These are phyloP conservation scores for Rallus limicola DNA, from an alignment of 2,113 vertebrate species.

Conservation along the genomic window DNA sequence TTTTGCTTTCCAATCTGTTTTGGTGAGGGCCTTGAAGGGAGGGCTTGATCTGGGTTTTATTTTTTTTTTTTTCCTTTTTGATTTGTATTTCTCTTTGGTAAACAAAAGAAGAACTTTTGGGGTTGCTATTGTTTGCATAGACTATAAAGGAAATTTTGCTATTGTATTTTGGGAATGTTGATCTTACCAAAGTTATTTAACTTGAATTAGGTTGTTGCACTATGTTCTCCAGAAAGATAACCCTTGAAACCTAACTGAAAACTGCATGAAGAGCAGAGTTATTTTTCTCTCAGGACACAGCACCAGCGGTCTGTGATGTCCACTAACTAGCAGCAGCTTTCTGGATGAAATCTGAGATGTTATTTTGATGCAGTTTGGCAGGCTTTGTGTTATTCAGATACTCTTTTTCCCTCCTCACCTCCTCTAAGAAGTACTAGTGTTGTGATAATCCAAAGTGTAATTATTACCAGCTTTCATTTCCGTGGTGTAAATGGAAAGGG, in stretches of 20 bases:
- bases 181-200: slow-evolving; percentile 2
- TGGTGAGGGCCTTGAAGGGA: not conserved
- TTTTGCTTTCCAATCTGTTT: not conserved
- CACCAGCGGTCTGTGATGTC: not conserved
- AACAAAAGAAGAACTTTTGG: not conserved
- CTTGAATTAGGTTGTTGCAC: not conserved
- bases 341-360: not conserved
- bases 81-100: not conserved
- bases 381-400: not conserved
- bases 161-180: not conserved
- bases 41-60: not conserved
- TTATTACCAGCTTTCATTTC: not conserved
- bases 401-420: not conserved
- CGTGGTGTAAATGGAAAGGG: not conserved
- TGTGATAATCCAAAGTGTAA: not conserved
- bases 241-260: not conserved
- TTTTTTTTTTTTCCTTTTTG: not conserved
- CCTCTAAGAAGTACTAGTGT: not conserved
- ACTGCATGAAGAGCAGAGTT: not conserved
- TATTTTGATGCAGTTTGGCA: not conserved
- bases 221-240: not conserved
- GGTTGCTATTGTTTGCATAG: not conserved
- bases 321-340: not conserved
- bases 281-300: not conserved
- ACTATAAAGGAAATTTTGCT: not conserved